Evolutionary conservation across 2,888 invertebrate species (phyloP).

Genomic region (Rugalucina vietnamica): DNA sequence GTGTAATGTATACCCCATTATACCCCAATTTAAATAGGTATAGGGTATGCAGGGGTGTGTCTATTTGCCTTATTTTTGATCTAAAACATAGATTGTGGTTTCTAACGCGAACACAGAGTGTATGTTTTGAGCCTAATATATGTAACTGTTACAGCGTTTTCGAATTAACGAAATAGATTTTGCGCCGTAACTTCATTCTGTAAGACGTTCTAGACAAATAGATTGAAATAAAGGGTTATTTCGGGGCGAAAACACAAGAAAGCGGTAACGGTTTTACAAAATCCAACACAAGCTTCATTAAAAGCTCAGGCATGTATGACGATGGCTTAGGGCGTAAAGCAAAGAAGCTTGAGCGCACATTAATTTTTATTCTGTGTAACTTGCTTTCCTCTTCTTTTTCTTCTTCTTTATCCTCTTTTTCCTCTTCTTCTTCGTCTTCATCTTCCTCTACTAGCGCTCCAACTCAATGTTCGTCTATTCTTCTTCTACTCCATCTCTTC

Average conservation of each 20-base stretch:
- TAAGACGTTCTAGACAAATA: background rate
- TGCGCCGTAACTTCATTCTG: background rate
- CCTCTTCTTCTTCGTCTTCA: too few species aligned
- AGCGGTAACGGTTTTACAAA: background rate
- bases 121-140: background rate
- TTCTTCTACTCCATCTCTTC: too few species aligned
- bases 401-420: too few species aligned
- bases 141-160: background rate
- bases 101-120: background rate
- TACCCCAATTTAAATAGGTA: too few species aligned
- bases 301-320: background rate
- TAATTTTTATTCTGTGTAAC: too few species aligned
- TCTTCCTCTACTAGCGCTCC: too few species aligned
- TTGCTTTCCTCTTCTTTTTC: too few species aligned
- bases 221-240: background rate
- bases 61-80: background rate
- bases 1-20: too few species aligned
- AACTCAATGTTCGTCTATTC: too few species aligned
- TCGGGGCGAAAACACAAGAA: background rate
- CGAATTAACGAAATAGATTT: background rate
- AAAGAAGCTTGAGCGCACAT: background rate
- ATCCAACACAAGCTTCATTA: background rate
- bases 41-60: background rate
- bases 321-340: background rate
- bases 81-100: background rate